Base-by-base conservation (phyloP, 2,113 vertebrate species). In the Hoplias malabaricus region DNA sequence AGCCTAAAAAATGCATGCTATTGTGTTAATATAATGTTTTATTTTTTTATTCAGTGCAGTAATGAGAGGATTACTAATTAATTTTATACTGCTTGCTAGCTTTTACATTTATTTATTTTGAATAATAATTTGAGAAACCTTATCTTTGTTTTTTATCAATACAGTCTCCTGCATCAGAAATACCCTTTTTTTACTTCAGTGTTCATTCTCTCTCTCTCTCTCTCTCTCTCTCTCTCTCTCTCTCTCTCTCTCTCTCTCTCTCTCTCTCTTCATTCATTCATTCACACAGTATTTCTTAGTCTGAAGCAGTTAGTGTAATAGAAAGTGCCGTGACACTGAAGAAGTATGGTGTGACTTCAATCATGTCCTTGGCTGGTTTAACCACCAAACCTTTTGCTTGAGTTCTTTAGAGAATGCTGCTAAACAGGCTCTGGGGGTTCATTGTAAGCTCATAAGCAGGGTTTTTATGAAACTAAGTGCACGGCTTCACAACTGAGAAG, bases 291-390 rank as follows among this genome's bases (percentile, higher is more conserved):
- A 29, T 48, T 78, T 31, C 19, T 11, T 25, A 38, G 21, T 50
- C 56, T 13, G 23, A 69, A 31, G 33, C 38, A 34, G 62, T 89
- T 83, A 72, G 50, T 78, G 43, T 85, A 83, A 86, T 82, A 29
- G 68, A 68, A 34, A 29, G 59, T 50, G 63, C 66, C 65, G 70
- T 84, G 82, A 83, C 77, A 84, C 71, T 78, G 38, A 57, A 79
- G 62, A 84, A 57, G 6, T 69, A 33, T 79, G 57, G 84, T 86
- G 85, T 91, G 91, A 80, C 87, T 90, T 85, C 57, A 91, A 88
- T 90, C 82, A 87, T 74, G 84, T 69, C 1, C 76, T 83, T 88
- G 78, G 76, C 82, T 29, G 36, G 66, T 75, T 14, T 59, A 70
- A 29, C 34, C 78, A n/a, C n/a, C n/a, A n/a, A n/a, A n/a, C n/a